A percentile compares a stretch with the other conserved stretches of the same genome.
Evolutionary conservation across 2,113 vertebrate species (phyloP).

Genomic region (Hystrix brachyura): DNA sequence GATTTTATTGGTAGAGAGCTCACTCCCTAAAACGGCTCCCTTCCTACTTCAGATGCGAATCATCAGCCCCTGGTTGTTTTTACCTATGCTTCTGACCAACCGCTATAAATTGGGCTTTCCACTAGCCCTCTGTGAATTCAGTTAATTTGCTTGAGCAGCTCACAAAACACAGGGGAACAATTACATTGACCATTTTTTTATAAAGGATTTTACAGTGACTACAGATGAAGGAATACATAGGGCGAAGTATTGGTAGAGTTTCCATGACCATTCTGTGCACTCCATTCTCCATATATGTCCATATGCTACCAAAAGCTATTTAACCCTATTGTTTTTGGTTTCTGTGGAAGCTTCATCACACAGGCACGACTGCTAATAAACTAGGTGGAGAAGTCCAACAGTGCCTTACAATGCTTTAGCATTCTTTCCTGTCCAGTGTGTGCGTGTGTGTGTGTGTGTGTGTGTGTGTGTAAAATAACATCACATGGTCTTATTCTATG

Average conservation of each 20-base stretch:
- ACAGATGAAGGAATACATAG: neutral
- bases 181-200: neutral
- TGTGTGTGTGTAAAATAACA: neutral
- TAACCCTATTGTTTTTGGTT: neutral
- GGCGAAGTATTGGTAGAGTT: neutral
- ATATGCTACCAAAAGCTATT: neutral
- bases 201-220: neutral
- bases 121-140: neutral
- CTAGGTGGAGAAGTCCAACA: neutral
- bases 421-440: neutral
- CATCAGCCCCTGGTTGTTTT: neutral
- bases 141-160: neutral
- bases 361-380: neutral
- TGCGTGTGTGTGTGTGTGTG: neutral
- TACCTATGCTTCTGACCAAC: neutral
- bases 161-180: neutral
- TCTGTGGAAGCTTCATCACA: neutral
- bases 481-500: neutral
- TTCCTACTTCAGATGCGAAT: neutral
- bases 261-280: neutral
- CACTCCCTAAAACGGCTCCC: neutral
- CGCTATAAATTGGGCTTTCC: neutral
- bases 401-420: neutral
- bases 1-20: neutral
- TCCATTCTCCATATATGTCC: neutral